Evolutionary conservation across 2,797 vertebrate species (phyloP).

Genomic region (Lutra lutra): DNA sequence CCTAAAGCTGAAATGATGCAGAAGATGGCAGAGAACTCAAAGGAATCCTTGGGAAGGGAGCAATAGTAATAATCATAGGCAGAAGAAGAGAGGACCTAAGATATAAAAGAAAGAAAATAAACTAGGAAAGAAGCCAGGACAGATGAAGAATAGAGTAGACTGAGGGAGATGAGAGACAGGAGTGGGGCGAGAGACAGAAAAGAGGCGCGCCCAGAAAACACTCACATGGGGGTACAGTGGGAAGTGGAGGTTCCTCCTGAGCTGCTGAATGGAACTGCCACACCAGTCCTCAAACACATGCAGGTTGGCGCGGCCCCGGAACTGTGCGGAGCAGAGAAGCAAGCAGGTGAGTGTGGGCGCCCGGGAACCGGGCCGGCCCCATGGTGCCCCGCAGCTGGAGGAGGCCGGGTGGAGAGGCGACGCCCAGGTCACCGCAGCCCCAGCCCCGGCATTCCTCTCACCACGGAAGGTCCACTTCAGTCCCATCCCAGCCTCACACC

Average conservation of each 20-base stretch:
- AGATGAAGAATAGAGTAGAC: background rate
- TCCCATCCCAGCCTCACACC: background rate
- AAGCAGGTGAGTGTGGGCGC: fast-evolving
- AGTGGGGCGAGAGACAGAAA: background rate
- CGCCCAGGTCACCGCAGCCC: background rate
- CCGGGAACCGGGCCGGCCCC: fast-evolving
- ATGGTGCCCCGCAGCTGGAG: no score
- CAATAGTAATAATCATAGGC: background rate
- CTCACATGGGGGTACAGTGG: conserved; percentile 96
- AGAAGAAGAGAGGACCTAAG: background rate
- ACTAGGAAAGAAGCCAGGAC: background rate
- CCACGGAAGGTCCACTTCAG: background rate
- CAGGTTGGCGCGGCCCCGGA: conserved; percentile 93
- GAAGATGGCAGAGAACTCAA: background rate
- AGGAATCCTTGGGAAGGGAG: background rate
- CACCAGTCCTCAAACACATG: conserved; percentile 99
- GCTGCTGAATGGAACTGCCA: conserved; percentile 90
- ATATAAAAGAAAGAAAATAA: background rate
- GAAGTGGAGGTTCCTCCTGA: conserved; percentile 94
- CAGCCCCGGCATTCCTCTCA: fast-evolving
- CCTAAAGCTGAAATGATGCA: background rate
- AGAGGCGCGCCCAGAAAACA: conserved; percentile 41
- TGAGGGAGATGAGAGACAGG: background rate
- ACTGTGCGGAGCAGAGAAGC: conserved; percentile 83
- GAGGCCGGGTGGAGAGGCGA: background rate